Conservation (phyloP, 2,797 vertebrate species). For the Pelobates cultripes region DNA sequence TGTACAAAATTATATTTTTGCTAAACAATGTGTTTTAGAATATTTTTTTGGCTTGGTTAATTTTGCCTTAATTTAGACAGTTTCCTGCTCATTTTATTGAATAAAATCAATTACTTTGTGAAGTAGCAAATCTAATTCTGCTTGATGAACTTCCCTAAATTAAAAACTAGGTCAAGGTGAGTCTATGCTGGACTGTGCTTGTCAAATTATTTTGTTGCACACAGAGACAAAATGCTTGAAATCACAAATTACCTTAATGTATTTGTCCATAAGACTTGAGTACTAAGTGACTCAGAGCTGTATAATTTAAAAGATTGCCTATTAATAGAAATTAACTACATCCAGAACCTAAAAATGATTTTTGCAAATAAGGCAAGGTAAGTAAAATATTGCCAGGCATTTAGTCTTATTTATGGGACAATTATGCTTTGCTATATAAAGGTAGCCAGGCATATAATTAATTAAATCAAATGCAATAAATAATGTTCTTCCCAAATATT, state of each 20-base stretch:
- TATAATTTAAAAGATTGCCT: slow-evolving; percentile 19
- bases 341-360: slow-evolving; percentile 30
- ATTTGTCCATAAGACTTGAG: slow-evolving; percentile 10
- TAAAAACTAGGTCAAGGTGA: no score
- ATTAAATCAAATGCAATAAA: background rate
- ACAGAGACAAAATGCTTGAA: background rate
- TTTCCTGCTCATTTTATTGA: no score
- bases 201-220: no score
- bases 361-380: slow-evolving; percentile 9
- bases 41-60: no score
- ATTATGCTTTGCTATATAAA: background rate
- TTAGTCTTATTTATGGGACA: background rate
- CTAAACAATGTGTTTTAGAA: no score
- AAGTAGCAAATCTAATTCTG: no score
- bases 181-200: no score
- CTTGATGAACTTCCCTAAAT: no score
- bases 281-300: slow-evolving; percentile 3
- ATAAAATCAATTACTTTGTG: no score
- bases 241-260: slow-evolving; percentile 38
- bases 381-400: background rate
- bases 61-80: no score
- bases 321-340: slow-evolving; percentile 21
- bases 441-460: background rate
- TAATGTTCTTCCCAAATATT: background rate
- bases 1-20: no score